Evolutionary conservation across 2,797 vertebrate species (phyloP).

Genomic region (Lithobates sylvaticus): DNA sequence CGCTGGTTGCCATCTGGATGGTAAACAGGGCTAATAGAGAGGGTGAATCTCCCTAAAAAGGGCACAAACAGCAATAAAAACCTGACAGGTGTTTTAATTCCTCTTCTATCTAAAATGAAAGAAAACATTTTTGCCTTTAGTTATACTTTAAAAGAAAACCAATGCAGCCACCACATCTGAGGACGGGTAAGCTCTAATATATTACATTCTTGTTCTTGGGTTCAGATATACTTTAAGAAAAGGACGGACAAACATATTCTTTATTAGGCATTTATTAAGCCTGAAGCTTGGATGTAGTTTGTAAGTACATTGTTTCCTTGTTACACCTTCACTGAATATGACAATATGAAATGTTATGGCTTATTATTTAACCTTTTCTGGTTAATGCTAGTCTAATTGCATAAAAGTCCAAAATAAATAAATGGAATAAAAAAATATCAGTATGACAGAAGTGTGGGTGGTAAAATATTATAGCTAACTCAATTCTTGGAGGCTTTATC

Average conservation of each 20-base stretch:
- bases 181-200: too few relatives aligned
- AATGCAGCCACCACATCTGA: too few relatives aligned
- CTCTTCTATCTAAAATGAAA: too few relatives aligned
- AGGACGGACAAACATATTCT: neutral
- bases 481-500: slow-evolving; percentile 45
- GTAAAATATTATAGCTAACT: neutral
- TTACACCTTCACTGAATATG: neutral
- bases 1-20: too few relatives aligned
- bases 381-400: neutral
- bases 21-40: too few relatives aligned
- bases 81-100: too few relatives aligned
- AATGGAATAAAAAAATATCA: slow-evolving; percentile 7
- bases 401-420: slow-evolving; percentile 28
- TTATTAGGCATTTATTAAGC: slow-evolving; percentile 1
- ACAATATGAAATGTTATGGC: slow-evolving; percentile 7
- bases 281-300: neutral
- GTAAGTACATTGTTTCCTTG: neutral
- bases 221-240: neutral
- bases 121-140: too few relatives aligned
- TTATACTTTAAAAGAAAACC: too few relatives aligned
- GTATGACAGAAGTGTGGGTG: slow-evolving; percentile 12
- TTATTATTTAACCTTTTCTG: slow-evolving; percentile 2
- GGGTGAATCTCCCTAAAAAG: too few relatives aligned
- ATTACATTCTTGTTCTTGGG: too few relatives aligned
- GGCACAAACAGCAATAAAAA: too few relatives aligned